A percentile compares a stretch with the other conserved stretches of the same genome.
phyloP scores from a whole-genome alignment of 2,113 vertebrate genomes.

The Oncorhynchus clarkii region DNA sequence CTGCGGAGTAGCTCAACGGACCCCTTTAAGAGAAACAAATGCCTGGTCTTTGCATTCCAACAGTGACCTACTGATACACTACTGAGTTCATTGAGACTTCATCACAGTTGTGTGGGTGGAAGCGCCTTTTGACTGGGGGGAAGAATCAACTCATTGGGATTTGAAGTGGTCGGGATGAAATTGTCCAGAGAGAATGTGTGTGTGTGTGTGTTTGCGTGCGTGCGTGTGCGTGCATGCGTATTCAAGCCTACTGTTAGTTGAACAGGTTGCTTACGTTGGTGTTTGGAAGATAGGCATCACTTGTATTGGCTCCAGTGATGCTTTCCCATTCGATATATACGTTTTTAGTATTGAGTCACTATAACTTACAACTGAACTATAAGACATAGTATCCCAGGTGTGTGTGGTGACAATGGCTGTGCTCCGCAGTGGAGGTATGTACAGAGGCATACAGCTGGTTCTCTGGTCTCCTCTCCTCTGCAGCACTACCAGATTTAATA shows the following conservation, averaged over 20 bases:
- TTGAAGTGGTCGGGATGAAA: neutral
- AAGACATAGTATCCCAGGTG: too few relatives aligned
- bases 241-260: too few relatives aligned
- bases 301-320: too few relatives aligned
- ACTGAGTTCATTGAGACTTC: slow-evolving; percentile 25
- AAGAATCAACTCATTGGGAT: slow-evolving; percentile 7
- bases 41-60: slow-evolving; percentile 12
- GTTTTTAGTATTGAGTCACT: too few relatives aligned
- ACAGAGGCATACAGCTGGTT: slow-evolving; percentile 46
- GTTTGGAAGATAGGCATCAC: too few relatives aligned
- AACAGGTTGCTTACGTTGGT: too few relatives aligned
- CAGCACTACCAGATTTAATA: slow-evolving; percentile 77
- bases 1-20: slow-evolving; percentile 48
- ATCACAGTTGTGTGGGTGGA: neutral
- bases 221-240: too few relatives aligned
- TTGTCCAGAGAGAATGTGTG: neutral
- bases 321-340: too few relatives aligned
- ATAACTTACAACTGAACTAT: too few relatives aligned
- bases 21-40: slow-evolving; percentile 10
- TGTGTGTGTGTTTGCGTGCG: neutral
- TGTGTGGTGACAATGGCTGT: too few relatives aligned
- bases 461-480: slow-evolving; percentile 27
- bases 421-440: too few relatives aligned
- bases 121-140: neutral
- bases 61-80: slow-evolving; percentile 19